Evolutionary conservation across 2,888 invertebrate genomes (phyloP).

Genomic region (Criorhina ranunculi): DNA sequence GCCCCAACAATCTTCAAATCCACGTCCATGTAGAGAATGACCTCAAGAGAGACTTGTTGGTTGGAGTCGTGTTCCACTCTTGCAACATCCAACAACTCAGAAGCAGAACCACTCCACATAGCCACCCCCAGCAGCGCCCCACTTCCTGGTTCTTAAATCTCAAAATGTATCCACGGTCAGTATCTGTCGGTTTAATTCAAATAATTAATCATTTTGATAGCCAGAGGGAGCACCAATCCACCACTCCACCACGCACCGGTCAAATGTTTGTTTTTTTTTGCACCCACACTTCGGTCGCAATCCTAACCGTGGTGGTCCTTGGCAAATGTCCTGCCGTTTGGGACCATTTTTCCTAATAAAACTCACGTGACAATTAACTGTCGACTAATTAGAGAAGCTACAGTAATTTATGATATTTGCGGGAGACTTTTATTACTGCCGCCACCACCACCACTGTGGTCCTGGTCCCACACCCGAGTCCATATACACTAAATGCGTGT

Average conservation of each 20-base stretch:
- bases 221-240: not conserved
- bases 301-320: too few relatives aligned
- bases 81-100: too few relatives aligned
- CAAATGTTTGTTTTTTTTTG: slow-evolving; percentile 20
- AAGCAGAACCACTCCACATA: too few relatives aligned
- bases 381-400: slow-evolving; percentile 49
- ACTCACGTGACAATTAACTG: slow-evolving; percentile 54
- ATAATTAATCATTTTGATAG: slow-evolving; percentile 18
- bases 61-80: too few relatives aligned
- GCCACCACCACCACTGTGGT: not conserved
- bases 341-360: slow-evolving; percentile 37
- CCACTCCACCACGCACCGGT: slow-evolving; percentile 10
- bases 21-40: too few relatives aligned
- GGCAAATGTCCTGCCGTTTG: not conserved
- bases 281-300: not conserved
- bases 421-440: slow-evolving; percentile 30
- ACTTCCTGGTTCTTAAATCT: slow-evolving; percentile 2
- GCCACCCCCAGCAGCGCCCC: too few relatives aligned
- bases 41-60: too few relatives aligned
- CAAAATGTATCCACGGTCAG: slow-evolving; percentile 5
- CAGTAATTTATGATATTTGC: slow-evolving; percentile 45
- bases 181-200: slow-evolving; percentile 1
- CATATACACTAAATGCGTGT: slow-evolving; percentile 37
- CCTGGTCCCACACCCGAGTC: not conserved
- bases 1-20: too few relatives aligned